Percentiles rank a stretch among this genome's conserved stretches.
Conservation (phyloP, 2,888 invertebrate species). For the Heterodera filipjevi region DNA sequence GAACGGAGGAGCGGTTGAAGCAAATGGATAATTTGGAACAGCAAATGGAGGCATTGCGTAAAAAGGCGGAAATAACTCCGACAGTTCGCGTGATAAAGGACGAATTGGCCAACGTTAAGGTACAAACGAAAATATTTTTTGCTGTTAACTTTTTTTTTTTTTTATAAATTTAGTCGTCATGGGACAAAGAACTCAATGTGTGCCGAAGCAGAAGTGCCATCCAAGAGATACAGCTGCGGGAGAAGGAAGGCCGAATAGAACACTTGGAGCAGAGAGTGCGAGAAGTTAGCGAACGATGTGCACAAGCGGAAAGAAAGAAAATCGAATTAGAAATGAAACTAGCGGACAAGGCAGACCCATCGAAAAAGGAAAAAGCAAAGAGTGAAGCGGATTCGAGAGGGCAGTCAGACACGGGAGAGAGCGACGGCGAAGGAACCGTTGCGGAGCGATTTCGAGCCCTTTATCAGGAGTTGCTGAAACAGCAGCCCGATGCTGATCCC, state of each 20-base stretch:
- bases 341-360: slow-evolving; percentile 26
- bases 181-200: slow-evolving; percentile 39
- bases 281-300: slow-evolving; percentile 43
- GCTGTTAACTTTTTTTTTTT: slow-evolving; percentile 16
- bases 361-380: slow-evolving; percentile 30
- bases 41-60: slow-evolving; percentile 66
- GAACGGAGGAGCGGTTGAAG: slow-evolving; percentile 34
- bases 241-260: slow-evolving; percentile 40
- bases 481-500: neutral
- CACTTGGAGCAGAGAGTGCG: slow-evolving; percentile 40
- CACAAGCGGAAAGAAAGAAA: slow-evolving; percentile 42
- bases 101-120: slow-evolving; percentile 51
- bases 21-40: slow-evolving; percentile 67
- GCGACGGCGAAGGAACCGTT: neutral
- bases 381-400: slow-evolving; percentile 21
- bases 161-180: slow-evolving; percentile 26
- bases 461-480: neutral
- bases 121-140: slow-evolving; percentile 7
- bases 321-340: slow-evolving; percentile 27
- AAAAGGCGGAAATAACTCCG: slow-evolving; percentile 72
- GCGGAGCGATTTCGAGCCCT: slow-evolving; percentile 6
- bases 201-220: slow-evolving; percentile 25
- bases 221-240: slow-evolving; percentile 19
- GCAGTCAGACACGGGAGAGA: slow-evolving; percentile 21
- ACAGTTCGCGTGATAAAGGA: slow-evolving; percentile 67